Evolutionary conservation across 2,113 vertebrate genomes (phyloP), one percentile per base, ranked within the genome.

Genomic region (Passer domesticus): DNA sequence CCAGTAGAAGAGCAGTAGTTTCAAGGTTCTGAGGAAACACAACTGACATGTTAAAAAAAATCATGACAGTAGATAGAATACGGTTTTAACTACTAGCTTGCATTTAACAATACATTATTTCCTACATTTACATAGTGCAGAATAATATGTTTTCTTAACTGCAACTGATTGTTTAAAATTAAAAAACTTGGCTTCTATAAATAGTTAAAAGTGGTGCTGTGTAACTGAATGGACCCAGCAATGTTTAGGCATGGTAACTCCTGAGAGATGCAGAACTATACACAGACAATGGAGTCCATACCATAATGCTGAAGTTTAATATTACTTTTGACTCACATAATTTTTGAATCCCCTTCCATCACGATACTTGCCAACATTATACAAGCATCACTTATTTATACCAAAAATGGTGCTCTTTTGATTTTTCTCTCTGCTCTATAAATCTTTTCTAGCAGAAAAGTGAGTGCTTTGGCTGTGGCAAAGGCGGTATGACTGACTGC

Each of bases 241-340:
- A 18, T 22, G 2, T 62, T 79, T 39, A 44, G 30, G 17, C 7
- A 22, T 6, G 7, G 10, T 50, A 41, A 37, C 10, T 62, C 39
- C 37, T 76, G 53, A 49, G 35, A 55, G 9, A 19, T 27, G 23
- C 11, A 76, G 37, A 60, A 5, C 37, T 64, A 1, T 74, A 9
- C 12, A 41, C 9, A 66, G 22, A 2, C 25, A 39, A 0, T 1
- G 1, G 7, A 79, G 14, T 4, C 7, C 15, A 3, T 20, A 55
- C 0, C 0, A 30, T 41, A 43, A 82, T 46, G 11, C 6, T 67
- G 7, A 58, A 31, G 9, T n/a, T 5, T 33, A 19, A 39, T 19
- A 47, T 30, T 43, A 15, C 9, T 59, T 74, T 67, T 1, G 7
- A 46, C 25, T 43, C 66, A 67, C 11, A 33, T 8, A 18, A 3